Evolutionary conservation across 2,113 vertebrate species (phyloP).

Genomic region (Falcunculus frontatus): DNA sequence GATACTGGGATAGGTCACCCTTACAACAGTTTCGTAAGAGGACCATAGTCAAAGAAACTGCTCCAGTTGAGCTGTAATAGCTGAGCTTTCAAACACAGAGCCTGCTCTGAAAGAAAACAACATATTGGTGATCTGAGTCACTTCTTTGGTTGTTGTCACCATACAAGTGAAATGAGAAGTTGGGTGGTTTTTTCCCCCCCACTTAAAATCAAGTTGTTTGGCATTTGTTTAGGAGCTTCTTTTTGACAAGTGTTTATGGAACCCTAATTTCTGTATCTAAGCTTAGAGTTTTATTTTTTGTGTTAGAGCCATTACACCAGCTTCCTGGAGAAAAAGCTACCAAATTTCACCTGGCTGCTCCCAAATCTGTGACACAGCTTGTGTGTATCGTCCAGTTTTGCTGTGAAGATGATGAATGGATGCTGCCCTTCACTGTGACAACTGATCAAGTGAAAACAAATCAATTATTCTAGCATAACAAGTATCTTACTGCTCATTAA

Average conservation of each 20-base stretch:
- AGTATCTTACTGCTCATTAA: background rate
- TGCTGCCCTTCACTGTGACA: background rate
- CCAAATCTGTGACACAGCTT: background rate
- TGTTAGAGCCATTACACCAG: background rate
- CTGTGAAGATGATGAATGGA: background rate
- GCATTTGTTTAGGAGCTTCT: background rate
- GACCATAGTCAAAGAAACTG: background rate
- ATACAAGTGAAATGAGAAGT: background rate
- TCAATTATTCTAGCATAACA: background rate
- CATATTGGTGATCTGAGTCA: slow-evolving; percentile 56
- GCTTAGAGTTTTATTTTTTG: background rate
- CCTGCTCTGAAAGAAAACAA: slow-evolving; percentile 36
- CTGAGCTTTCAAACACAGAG: slow-evolving; percentile 39
- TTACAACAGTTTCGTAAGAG: background rate
- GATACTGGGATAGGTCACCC: background rate
- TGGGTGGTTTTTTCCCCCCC: background rate
- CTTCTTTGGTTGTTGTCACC: background rate
- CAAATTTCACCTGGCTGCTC: background rate
- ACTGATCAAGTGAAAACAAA: background rate
- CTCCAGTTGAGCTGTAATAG: background rate
- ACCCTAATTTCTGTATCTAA: background rate
- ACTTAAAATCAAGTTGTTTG: background rate
- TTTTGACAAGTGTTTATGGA: background rate
- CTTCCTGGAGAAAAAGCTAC: background rate
- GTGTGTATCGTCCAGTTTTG: background rate